These are phyloP conservation scores for Anser brachyrhynchus DNA, from an alignment of 2,113 vertebrate genomes.

Conservation along the genomic window DNA sequence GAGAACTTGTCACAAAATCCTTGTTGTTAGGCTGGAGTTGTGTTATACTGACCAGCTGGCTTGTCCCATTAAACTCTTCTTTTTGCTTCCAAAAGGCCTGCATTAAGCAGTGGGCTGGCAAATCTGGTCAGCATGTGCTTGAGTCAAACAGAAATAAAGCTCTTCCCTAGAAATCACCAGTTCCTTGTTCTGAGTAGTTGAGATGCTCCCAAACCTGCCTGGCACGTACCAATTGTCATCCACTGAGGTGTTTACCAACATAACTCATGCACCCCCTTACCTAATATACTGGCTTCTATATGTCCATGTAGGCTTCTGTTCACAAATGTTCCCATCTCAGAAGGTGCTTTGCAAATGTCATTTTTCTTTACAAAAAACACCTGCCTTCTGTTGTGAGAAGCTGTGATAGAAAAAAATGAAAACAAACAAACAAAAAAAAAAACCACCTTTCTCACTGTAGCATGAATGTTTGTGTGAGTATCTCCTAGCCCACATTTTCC, in stretches of 20 bases:
- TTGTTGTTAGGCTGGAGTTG: background rate
- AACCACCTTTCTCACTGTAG: background rate
- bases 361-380: background rate
- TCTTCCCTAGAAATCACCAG: background rate
- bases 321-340: background rate
- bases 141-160: background rate
- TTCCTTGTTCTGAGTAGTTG: background rate
- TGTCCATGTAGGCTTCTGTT: accelerated
- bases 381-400: background rate
- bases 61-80: background rate
- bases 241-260: background rate
- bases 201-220: background rate
- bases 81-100: background rate
- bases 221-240: background rate
- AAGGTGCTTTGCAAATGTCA: background rate
- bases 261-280: background rate
- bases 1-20: background rate
- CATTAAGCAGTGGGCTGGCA: background rate
- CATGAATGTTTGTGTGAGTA: background rate
- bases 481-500: background rate
- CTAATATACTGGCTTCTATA: background rate
- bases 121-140: background rate
- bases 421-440: background rate
- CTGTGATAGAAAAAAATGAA: background rate
- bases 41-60: background rate